Base-by-base conservation (phyloP, 2,113 vertebrate genomes). In the Phyllostomus hastatus region DNA sequence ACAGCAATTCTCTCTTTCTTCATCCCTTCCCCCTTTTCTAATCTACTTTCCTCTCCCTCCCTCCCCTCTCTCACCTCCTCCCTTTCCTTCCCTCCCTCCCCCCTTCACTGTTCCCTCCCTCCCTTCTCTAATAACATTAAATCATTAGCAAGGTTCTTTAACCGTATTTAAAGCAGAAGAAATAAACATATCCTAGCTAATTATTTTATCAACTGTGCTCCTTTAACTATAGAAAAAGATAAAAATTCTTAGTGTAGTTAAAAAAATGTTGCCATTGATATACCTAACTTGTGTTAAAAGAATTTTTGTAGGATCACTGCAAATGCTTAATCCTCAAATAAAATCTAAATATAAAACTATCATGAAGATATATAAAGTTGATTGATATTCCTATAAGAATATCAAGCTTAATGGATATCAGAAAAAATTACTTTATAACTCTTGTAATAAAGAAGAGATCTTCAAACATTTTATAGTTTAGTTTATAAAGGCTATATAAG, bases 271-370 rank as follows among this genome's bases (percentile, higher is more conserved):
- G 15, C 12, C 12, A 43, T 75, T 78, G 17, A 75, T 70, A 82
- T 82, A 79, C 16, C 28, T 80, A 82, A 78, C 14, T 50, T 33
- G 15, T 54, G 50, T 75, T 2, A 93, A 81, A 96, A 59, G 3
- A 17, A 35, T 50, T 89, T 83, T 79, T 67, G 9, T 50, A 81
- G 19, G 17, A 67, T 91, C 48, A 38, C 41, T 48, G 0, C 64
- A 10, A 57, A 54, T 61, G 48, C 72, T 50, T 70, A 41, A 67
- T 17, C 11, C 6, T 75, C 54, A 93, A 75, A 28, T 76, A 28
- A 93, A 96, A 91, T 85, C 48, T 87, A 82, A 73, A 87, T 48
- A 59, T 86, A 67, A 94, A 88, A 43, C 24, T 10, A 46, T 46
- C 14, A 69, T 73, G 24, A 70, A 90, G 92, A 85, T 57, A 91